These are phyloP conservation scores for Ectemnius cavifrons DNA, from an alignment of 2,888 invertebrate species.

Conservation along the genomic window DNA sequence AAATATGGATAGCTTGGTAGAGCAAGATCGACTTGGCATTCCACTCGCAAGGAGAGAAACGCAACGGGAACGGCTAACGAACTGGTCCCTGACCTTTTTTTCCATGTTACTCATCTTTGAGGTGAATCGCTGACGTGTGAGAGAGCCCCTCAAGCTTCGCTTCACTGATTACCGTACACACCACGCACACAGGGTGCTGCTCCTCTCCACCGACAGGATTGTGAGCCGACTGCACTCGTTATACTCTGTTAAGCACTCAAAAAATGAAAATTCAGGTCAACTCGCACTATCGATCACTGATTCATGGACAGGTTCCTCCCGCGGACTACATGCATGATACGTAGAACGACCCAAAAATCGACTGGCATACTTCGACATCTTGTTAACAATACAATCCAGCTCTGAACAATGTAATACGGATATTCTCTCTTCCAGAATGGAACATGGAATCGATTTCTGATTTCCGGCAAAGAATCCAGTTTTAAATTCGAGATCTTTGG, in stretches of 20 bases:
- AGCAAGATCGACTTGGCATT: slow-evolving; percentile 20
- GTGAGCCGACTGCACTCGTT: slow-evolving; percentile 46
- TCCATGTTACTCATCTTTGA: slow-evolving; percentile 60
- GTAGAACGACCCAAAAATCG: too few species aligned
- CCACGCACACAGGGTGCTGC: background rate
- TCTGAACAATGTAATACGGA: too few species aligned
- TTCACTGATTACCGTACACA: slow-evolving; percentile 43
- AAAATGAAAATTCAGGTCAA: slow-evolving; percentile 51
- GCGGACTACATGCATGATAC: background rate
- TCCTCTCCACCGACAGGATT: slow-evolving; percentile 10
- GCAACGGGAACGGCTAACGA: slow-evolving; percentile 54
- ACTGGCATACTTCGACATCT: too few species aligned
- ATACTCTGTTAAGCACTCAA: slow-evolving; percentile 54
- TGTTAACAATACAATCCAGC: too few species aligned
- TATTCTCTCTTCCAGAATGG: too few species aligned
- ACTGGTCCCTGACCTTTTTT: slow-evolving; percentile 48
- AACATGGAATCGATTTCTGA: too few species aligned
- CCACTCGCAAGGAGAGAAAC: slow-evolving; percentile 16
- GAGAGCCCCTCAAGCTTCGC: slow-evolving; percentile 27
- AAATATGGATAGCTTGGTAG: too few species aligned
- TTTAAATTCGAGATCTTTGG: too few species aligned
- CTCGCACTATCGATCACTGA: slow-evolving; percentile 4
- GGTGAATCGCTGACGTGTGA: slow-evolving; percentile 60
- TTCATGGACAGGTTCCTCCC: background rate
- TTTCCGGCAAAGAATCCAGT: too few species aligned